Evolutionary conservation across 30 jellyfish, hydroid and myxozoan genomes (phyloP).

Genomic region (Aurelia aurita): DNA sequence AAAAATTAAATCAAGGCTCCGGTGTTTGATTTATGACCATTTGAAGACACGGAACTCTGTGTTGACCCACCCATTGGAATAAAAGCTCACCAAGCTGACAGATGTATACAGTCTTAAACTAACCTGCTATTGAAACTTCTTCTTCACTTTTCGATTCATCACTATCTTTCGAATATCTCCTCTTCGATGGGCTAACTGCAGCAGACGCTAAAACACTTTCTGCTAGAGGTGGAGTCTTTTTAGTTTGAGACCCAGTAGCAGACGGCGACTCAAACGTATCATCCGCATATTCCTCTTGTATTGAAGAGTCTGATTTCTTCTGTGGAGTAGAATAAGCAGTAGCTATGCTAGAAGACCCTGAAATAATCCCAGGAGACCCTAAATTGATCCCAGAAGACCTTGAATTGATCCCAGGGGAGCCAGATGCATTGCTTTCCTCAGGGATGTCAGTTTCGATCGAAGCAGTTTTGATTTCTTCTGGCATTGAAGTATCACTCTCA

Average conservation of each 20-base stretch:
- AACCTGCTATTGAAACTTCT: constrained; percentile 64
- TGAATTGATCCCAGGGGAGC: constrained; percentile 2
- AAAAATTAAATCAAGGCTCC: too few species aligned
- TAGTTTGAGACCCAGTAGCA: constrained; percentile 32
- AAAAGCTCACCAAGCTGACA: too few species aligned
- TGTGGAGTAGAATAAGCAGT: not conserved
- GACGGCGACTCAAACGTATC: constrained; percentile 77
- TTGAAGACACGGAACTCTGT: too few species aligned
- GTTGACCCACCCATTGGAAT: too few species aligned
- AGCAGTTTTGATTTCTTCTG: constrained; percentile 64
- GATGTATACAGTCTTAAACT: too few species aligned
- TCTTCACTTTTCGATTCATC: constrained; percentile 76
- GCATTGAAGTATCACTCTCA: constrained; percentile 72
- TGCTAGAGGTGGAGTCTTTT: constrained; percentile 12
- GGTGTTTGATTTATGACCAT: too few species aligned
- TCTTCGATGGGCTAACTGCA: not conserved
- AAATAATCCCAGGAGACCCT: too few species aligned
- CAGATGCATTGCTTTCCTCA: constrained; percentile 57
- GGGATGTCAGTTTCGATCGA: constrained; percentile 44
- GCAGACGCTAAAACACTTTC: constrained; percentile 29
- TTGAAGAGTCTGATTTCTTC: constrained; percentile 33
- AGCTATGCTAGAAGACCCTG: not conserved
- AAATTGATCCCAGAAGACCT: constrained; percentile 2
- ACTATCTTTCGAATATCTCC: constrained; percentile 52
- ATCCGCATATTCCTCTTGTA: constrained; percentile 57